These are phyloP conservation scores for Leuciscus waleckii DNA, from an alignment of 2,797 vertebrate genomes.

Conservation along the genomic window DNA sequence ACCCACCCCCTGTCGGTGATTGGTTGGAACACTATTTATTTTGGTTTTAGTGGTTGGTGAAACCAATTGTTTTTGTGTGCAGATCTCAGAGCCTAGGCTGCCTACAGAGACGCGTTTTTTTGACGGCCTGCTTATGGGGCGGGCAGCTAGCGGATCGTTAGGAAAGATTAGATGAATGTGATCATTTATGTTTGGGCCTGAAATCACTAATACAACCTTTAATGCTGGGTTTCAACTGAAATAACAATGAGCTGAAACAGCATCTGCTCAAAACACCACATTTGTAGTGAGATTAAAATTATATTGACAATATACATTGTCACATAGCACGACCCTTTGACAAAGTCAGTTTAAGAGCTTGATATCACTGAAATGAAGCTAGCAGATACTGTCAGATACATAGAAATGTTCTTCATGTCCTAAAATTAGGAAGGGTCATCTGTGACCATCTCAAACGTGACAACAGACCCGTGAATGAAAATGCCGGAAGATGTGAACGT, in stretches of 20 bases:
- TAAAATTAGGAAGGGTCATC: conserved; percentile 31
- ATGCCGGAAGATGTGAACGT: conserved; percentile 61
- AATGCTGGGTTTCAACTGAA: neutral
- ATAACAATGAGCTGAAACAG: neutral
- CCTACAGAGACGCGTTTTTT: no score
- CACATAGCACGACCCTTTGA: neutral
- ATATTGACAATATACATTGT: neutral
- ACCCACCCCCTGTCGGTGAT: no score
- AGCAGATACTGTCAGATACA: neutral
- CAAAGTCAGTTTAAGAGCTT: neutral
- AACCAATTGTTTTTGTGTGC: no score
- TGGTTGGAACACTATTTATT: no score
- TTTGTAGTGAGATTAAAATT: neutral
- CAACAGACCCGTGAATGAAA: conserved; percentile 45
- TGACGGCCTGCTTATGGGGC: no score
- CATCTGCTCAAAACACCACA: neutral
- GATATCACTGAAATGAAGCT: neutral
- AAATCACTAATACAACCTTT: no score
- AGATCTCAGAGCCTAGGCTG: no score
- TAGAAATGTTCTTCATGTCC: neutral
- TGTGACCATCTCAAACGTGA: conserved; percentile 7
- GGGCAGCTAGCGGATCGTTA: no score
- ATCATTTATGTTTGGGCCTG: no score
- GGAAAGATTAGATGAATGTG: no score
- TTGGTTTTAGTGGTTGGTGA: no score